Evolutionary conservation across 2,113 vertebrate genomes (phyloP).

Genomic region (Pomatostomus ruficeps): DNA sequence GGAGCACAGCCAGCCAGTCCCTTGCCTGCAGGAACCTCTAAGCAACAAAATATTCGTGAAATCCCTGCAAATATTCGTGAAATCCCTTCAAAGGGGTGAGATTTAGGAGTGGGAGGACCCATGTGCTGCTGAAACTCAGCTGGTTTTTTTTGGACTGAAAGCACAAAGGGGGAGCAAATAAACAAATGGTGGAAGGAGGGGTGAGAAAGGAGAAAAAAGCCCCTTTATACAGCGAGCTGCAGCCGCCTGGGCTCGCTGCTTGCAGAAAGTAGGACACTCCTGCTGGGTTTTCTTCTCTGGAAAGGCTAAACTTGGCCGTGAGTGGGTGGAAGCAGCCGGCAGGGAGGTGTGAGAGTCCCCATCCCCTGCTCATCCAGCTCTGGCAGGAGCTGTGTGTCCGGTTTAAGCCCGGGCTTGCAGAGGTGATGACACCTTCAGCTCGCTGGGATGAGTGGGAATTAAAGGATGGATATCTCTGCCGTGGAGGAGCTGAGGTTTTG

Average conservation of each 20-base stretch:
- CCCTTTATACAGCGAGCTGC: background rate
- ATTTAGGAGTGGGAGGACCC: background rate
- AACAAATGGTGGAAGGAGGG: background rate
- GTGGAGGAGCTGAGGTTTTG: background rate
- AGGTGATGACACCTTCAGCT: background rate
- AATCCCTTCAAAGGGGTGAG: background rate
- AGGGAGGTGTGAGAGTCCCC: background rate
- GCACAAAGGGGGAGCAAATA: background rate
- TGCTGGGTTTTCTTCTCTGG: slow-evolving; percentile 25
- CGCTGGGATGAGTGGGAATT: background rate
- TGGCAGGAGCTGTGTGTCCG: background rate
- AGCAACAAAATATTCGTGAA: background rate
- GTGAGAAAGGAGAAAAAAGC: background rate
- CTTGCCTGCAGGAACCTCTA: background rate
- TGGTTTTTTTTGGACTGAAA: background rate
- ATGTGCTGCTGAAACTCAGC: background rate
- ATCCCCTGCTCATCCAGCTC: background rate
- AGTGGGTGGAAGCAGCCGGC: background rate
- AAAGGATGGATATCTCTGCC: background rate
- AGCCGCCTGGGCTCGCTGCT: background rate
- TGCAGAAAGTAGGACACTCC: slow-evolving; percentile 46
- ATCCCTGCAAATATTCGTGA: background rate
- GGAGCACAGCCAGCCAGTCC: accelerated
- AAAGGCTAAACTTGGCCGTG: slow-evolving; percentile 36
- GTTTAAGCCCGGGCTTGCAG: background rate